Conservation (phyloP, 2,797 vertebrate genomes). For the Agapornis canus region DNA sequence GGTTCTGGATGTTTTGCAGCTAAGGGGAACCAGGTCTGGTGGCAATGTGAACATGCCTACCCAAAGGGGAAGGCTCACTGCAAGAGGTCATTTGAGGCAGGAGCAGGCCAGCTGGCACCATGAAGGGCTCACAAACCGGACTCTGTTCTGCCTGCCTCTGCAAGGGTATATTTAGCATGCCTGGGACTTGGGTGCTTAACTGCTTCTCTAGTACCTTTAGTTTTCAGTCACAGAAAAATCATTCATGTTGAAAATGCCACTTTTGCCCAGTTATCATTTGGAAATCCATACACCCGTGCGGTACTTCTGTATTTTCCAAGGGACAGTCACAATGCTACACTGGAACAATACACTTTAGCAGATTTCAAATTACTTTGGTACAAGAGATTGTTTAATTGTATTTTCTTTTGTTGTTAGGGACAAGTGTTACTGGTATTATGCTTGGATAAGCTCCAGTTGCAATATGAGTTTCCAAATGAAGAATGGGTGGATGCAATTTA, state of each 20-base stretch:
- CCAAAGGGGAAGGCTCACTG: background rate
- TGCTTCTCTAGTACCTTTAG: background rate
- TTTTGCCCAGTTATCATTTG: background rate
- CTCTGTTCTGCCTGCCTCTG: background rate
- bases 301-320: background rate
- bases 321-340: accelerated
- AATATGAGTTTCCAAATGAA: conserved; percentile 16
- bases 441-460: conserved; percentile 6
- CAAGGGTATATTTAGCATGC: background rate
- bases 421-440: background rate
- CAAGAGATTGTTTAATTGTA: background rate
- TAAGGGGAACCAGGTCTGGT: background rate
- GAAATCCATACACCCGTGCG: background rate
- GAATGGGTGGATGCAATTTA: background rate
- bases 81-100: background rate
- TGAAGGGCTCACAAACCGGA: background rate
- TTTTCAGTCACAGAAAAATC: background rate
- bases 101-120: background rate
- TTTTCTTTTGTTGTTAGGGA: conserved; percentile 44
- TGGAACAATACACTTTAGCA: background rate
- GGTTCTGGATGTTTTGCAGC: background rate
- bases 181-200: background rate
- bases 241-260: background rate
- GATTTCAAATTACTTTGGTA: background rate
- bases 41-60: accelerated